Evolutionary conservation across 1,140 invertebrate species (phyloP).

Genomic region (Meloidogyne floridensis): DNA sequence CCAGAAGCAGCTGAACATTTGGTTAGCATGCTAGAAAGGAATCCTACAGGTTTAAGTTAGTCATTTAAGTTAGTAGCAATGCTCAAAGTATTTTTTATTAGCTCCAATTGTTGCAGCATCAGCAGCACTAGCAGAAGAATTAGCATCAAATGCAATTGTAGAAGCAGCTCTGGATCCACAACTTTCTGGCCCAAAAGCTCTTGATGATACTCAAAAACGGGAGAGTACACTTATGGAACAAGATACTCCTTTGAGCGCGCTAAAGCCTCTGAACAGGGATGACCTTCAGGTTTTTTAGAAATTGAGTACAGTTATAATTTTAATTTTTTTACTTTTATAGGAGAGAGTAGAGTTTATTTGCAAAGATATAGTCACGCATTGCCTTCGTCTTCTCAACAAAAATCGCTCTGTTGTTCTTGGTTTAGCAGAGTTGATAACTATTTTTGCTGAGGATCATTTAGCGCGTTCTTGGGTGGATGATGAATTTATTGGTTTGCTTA

Average conservation of each 20-base stretch:
- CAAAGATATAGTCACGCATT: slow-evolving; percentile 30
- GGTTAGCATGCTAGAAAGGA: slow-evolving; percentile 7
- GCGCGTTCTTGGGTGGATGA: slow-evolving; percentile 37
- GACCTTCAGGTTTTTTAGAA: slow-evolving; percentile 28
- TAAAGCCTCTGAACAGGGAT: slow-evolving; percentile 29
- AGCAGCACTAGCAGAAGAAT: background rate
- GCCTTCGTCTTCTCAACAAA: slow-evolving; percentile 28
- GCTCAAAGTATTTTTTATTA: background rate
- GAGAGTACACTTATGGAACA: background rate
- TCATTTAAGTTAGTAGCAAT: background rate
- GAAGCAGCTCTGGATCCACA: background rate
- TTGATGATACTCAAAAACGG: background rate
- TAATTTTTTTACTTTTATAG: slow-evolving; percentile 6
- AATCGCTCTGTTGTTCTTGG: slow-evolving; percentile 32
- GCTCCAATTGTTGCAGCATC: background rate
- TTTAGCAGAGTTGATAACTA: slow-evolving; percentile 34
- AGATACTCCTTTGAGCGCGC: background rate
- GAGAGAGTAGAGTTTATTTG: slow-evolving; percentile 36
- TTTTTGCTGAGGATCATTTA: slow-evolving; percentile 36
- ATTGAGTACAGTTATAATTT: background rate
- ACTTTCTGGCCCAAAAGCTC: background rate
- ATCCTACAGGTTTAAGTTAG: background rate
- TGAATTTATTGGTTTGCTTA: slow-evolving; percentile 32
- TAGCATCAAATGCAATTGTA: slow-evolving; percentile 7
- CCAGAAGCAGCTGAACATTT: slow-evolving; percentile 35